These are phyloP conservation scores for Oryzias curvinotus DNA, from an alignment of 2,113 vertebrate genomes.

Conservation along the genomic window DNA sequence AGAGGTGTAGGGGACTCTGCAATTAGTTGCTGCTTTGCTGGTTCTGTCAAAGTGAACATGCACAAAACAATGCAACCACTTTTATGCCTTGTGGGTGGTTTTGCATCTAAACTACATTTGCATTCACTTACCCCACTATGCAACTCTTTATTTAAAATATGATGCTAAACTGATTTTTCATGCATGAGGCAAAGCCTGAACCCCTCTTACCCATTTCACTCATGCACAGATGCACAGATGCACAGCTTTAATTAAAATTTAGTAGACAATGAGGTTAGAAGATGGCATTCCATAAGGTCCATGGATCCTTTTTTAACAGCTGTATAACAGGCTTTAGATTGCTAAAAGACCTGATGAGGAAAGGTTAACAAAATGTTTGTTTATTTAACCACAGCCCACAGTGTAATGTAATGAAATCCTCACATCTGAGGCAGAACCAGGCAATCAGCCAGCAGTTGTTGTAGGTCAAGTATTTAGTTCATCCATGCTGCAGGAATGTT, in stretches of 20 bases:
- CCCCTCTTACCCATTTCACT: background rate
- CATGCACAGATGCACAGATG: conserved; percentile 1
- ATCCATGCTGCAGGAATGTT: conserved; percentile 5
- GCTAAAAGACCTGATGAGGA: conserved; percentile 14
- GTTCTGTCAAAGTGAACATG: conserved; percentile 9
- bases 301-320: conserved; percentile 16
- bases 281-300: conserved; percentile 42
- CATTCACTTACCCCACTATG: conserved; percentile 3
- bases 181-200: background rate
- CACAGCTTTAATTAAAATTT: conserved; percentile 37
- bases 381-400: background rate
- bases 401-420: conserved; percentile 21
- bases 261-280: conserved; percentile 29
- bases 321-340: background rate
- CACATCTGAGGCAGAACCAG: conserved; percentile 1
- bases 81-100: conserved; percentile 7
- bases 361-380: conserved; percentile 11
- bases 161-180: background rate
- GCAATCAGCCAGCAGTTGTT: conserved; percentile 18
- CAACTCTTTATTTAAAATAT: conserved; percentile 1
- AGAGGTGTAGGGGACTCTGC: conserved; percentile 4
- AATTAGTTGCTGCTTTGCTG: conserved; percentile 34
- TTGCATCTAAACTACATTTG: conserved; percentile 2
- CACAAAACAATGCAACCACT: conserved; percentile 10
- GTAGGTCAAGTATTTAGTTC: conserved; percentile 27